Evolutionary conservation across 1,140 invertebrate genomes (phyloP), one percentile per base, ranked within the genome.

Genomic region (Sycophaga agraensis): DNA sequence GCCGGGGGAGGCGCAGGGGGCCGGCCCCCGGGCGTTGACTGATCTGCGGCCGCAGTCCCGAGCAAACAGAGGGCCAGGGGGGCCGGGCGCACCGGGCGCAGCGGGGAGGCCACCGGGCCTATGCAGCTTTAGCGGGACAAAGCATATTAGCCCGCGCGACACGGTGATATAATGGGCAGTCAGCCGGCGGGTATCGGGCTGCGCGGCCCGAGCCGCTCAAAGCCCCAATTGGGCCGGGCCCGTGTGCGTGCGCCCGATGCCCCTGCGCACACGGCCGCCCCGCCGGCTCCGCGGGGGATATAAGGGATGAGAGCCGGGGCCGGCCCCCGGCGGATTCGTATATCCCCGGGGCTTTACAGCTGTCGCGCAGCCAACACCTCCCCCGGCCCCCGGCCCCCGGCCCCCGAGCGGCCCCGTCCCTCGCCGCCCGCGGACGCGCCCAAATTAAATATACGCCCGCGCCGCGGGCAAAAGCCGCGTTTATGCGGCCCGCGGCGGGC

Each of bases 331-430:
- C 45, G 43, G n/a, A 22, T 34, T 56, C 40, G 66, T 57, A n/a
- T n/a, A 62, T 70, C 74, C 75, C 74, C 58, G 56, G 71, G 69
- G 77, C 70, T 69, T 78, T 76, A 77, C 77, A 80, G 78, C 77
- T 80, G 77, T 79, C 77, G 76, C 71, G 70, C 70, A 76, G 69
- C 76, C 76, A 67, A 77, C 78, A 77, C 75, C 75, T 75, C 61
- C 49, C 37, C 57, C 49, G 26, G 65, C 68, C 64, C 66, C 59
- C 21, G 35, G 49, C 26, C 39, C 19, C 63, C 19, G 4, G 28
- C 11, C 28, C 28, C 28, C 16, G 28, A 11, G 5, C 4, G 26
- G 26, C 46, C 1, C 45, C 17, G 17, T 5, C 12, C 11, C 43
- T 22, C 4, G 21, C 16, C 21, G 21, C 34, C 37, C 7, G 35